A percentile compares a stretch with the other conserved stretches of the same genome.
These are phyloP conservation scores for Microcebus lehilahytsara DNA, from an alignment of 2,113 vertebrate genomes.

Conservation along the genomic window DNA sequence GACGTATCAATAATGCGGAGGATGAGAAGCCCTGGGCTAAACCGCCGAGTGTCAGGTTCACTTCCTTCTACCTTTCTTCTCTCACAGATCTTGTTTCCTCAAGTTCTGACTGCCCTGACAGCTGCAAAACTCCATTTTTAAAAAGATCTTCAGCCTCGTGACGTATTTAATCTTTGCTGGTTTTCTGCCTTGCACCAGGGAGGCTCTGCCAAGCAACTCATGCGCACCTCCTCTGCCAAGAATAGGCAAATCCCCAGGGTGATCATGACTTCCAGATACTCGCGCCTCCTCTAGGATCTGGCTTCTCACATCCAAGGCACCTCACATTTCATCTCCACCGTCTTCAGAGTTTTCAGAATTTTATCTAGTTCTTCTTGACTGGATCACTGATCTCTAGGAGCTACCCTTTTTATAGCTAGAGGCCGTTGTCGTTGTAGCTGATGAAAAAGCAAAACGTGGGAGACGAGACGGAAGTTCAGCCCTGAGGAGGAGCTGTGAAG, in stretches of 20 bases:
- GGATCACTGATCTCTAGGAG: not conserved
- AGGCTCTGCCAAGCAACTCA: slow-evolving; percentile 34
- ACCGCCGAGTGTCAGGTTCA: not conserved
- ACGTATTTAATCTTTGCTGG: slow-evolving; percentile 39
- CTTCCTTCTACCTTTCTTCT: not conserved
- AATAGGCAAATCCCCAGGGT: slow-evolving; percentile 16
- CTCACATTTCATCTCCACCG: not conserved
- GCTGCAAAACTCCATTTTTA: not conserved
- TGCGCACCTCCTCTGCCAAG: slow-evolving; percentile 15
- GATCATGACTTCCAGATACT: slow-evolving; percentile 12
- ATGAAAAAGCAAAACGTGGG: not conserved
- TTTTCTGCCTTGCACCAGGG: slow-evolving; percentile 15
- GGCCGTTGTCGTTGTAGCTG: not conserved
- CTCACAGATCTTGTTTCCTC: not conserved
- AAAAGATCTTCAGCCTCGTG: not conserved
- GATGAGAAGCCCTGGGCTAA: not conserved
- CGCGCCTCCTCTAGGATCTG: not conserved
- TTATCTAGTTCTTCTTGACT: not conserved
- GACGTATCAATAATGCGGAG: not conserved
- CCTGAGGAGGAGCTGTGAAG: not conserved
- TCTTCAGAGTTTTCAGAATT: not conserved
- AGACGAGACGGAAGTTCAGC: not conserved
- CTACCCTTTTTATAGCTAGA: not conserved
- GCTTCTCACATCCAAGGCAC: not conserved
- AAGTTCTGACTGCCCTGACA: not conserved